These are phyloP conservation scores for Melikaiella ostensackeni DNA, from an alignment of 2,888 invertebrate genomes.

Conservation along the genomic window DNA sequence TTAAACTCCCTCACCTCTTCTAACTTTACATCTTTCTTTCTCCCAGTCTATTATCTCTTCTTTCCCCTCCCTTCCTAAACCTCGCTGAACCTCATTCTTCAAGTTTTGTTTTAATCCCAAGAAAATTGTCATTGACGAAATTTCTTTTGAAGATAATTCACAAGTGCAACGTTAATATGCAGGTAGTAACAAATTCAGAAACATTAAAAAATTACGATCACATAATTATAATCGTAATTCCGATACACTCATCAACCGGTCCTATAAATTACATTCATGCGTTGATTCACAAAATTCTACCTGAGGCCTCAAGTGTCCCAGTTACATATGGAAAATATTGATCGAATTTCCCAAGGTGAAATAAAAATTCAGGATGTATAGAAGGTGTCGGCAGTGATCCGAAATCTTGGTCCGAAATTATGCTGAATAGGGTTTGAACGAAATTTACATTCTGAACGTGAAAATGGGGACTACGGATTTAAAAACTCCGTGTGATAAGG, in stretches of 20 bases:
- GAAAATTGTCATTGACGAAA: too few relatives aligned
- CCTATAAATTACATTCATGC: neutral
- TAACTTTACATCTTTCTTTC: too few relatives aligned
- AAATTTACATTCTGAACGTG: conserved; percentile 24
- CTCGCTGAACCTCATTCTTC: too few relatives aligned
- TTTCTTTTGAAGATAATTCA: too few relatives aligned
- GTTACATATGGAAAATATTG: neutral
- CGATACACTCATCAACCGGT: neutral
- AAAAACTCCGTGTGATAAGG: conserved; percentile 29
- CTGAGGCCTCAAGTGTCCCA: neutral
- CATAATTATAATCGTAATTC: too few relatives aligned
- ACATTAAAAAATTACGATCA: too few relatives aligned
- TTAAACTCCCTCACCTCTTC: too few relatives aligned
- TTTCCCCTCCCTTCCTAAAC: too few relatives aligned
- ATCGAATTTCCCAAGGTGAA: neutral
- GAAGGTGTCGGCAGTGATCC: conserved; percentile 12
- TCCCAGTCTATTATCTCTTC: too few relatives aligned
- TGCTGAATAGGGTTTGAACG: conserved; percentile 4
- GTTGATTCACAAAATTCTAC: neutral
- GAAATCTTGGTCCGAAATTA: conserved; percentile 17
- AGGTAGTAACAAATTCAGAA: too few relatives aligned
- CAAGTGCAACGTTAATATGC: too few relatives aligned
- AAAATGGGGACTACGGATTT: conserved; percentile 10
- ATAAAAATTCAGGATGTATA: conserved; percentile 3
- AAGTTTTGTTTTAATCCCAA: too few relatives aligned